Conservation (phyloP, 2,888 invertebrate species). For the Invenusta paracnida region DNA sequence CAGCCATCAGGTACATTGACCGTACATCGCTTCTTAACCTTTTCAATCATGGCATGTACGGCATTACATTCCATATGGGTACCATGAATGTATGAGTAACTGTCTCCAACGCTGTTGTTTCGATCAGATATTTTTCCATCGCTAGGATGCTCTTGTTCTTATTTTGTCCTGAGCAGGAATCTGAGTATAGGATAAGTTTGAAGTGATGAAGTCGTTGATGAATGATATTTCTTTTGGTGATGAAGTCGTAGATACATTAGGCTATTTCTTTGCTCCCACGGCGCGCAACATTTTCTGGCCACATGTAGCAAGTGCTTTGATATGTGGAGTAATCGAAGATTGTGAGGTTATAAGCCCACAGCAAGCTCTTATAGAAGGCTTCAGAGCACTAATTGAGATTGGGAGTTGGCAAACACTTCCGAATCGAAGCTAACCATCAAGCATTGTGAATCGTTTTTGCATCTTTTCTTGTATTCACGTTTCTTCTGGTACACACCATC, state of each 20-base stretch:
- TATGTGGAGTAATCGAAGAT: constrained; percentile 18
- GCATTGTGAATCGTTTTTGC: neutral
- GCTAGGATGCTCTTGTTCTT: constrained; percentile 30
- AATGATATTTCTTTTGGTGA: neutral
- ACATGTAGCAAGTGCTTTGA: constrained; percentile 19
- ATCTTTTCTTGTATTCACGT: constrained; percentile 11
- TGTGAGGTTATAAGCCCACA: constrained; percentile 15
- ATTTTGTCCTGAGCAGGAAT: constrained; percentile 32
- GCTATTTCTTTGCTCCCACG: neutral
- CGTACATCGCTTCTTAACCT: constrained; percentile 18
- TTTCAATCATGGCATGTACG: constrained; percentile 29
- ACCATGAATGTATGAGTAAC: constrained; percentile 27
- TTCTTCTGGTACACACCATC: constrained; percentile 15
- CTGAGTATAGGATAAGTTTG: neutral
- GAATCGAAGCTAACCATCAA: constrained; percentile 12
- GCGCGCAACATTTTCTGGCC: neutral
- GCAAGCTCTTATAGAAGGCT: constrained; percentile 13
- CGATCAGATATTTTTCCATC: constrained; percentile 28
- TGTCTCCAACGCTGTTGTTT: constrained; percentile 5
- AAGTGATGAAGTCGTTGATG: neutral
- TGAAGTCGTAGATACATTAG: neutral
- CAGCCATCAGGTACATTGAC: constrained; percentile 1
- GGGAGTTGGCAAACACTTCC: constrained; percentile 31
- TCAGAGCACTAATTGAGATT: constrained; percentile 19
- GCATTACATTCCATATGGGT: constrained; percentile 6